A percentile compares a stretch with the other conserved stretches of the same genome.
Conservation (phyloP, 2,888 invertebrate species). For the Oxycera nigricornis region DNA sequence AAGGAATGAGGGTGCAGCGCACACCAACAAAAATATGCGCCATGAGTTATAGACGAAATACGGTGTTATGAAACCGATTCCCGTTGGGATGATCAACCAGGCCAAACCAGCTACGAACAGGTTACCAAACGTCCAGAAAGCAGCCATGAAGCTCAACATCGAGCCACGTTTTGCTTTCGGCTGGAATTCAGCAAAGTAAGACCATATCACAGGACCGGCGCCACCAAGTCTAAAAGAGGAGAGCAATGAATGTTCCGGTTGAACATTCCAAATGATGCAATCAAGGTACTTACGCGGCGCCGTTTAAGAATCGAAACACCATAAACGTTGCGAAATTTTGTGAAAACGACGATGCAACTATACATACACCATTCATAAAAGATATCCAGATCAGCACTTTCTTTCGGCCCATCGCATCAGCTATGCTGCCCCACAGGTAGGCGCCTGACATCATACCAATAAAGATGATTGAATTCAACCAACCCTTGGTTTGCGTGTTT, state of each 20-base stretch:
- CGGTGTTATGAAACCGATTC: slow-evolving; percentile 72
- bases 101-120: slow-evolving; percentile 87
- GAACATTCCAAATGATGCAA: slow-evolving; percentile 25
- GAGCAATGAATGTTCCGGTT: not conserved
- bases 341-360: slow-evolving; percentile 88
- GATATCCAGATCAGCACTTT: slow-evolving; percentile 89
- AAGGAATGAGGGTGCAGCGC: slow-evolving; percentile 86
- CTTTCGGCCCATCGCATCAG: slow-evolving; percentile 86
- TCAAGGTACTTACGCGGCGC: slow-evolving; percentile 85
- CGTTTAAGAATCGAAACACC: slow-evolving; percentile 89
- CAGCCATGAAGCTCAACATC: slow-evolving; percentile 93
- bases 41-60: slow-evolving; percentile 87
- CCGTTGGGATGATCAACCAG: slow-evolving; percentile 76
- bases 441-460: slow-evolving; percentile 95
- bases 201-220: slow-evolving; percentile 87
- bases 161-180: slow-evolving; percentile 88
- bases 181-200: slow-evolving; percentile 94
- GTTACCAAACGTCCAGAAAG: slow-evolving; percentile 94
- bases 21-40: slow-evolving; percentile 88
- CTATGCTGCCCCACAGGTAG: slow-evolving; percentile 90
- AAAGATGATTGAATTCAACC: slow-evolving; percentile 82
- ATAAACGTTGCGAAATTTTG: slow-evolving; percentile 89
- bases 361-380: slow-evolving; percentile 87
- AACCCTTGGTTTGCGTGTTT: slow-evolving; percentile 82
- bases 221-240: slow-evolving; percentile 57